phyloP scores from a whole-genome alignment of 2,113 vertebrate genomes.

The Tupaia chinensis region DNA sequence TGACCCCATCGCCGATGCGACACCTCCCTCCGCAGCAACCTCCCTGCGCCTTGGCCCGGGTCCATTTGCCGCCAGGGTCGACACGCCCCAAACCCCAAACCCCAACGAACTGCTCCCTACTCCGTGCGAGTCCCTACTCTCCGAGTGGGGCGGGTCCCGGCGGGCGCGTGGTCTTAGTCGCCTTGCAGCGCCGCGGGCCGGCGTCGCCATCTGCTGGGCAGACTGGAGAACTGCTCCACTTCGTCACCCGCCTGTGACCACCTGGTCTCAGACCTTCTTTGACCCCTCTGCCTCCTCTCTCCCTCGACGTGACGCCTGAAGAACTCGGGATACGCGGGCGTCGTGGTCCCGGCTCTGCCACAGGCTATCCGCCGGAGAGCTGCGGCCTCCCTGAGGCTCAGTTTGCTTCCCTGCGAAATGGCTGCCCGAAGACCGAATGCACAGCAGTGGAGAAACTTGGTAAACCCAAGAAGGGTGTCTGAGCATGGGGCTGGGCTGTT shows the following conservation, averaged over 20 bases:
- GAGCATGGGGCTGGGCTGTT: background rate
- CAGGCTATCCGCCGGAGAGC: background rate
- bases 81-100: background rate
- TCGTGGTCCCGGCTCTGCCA: background rate
- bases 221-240: background rate
- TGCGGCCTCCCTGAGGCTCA: background rate
- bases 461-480: background rate
- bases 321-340: background rate
- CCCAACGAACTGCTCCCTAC: accelerated
- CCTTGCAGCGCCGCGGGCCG: background rate
- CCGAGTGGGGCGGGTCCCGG: background rate
- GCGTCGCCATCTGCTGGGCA: slow-evolving; percentile 52
- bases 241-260: accelerated
- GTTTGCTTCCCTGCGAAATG: background rate
- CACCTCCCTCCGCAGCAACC: background rate
- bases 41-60: background rate
- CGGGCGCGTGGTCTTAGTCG: background rate
- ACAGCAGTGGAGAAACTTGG: background rate
- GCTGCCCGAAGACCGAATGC: background rate
- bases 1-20: background rate
- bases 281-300: background rate
- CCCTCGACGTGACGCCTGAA: background rate
- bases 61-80: background rate
- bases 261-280: background rate
- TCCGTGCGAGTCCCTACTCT: background rate